Percentiles rank a stretch among this genome's conserved stretches.
Evolutionary conservation across 37 sponge, comb jelly and placozoan species (phyloP).

Genomic region (Beroe forskalii): DNA sequence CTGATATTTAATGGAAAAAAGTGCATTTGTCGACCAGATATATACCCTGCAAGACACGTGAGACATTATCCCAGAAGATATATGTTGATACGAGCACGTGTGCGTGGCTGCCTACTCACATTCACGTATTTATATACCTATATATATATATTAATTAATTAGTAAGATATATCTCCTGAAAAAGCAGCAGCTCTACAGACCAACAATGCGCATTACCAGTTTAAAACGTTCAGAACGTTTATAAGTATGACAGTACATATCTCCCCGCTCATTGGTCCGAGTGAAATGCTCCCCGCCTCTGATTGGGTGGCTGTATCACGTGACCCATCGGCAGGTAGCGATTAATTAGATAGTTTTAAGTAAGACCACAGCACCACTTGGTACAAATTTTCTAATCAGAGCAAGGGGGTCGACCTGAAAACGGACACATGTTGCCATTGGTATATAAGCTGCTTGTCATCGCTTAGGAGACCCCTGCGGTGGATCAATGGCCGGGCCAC

Average conservation of each 20-base stretch:
- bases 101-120: constrained; percentile 26
- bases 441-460: constrained; percentile 51
- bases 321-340: neutral
- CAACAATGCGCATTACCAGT: neutral
- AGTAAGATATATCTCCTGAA: neutral
- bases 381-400: constrained; percentile 59
- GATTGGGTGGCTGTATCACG: constrained; percentile 18
- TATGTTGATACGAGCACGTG: too few species aligned
- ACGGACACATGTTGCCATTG: constrained; percentile 48
- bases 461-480: too few species aligned
- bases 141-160: constrained; percentile 39
- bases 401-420: constrained; percentile 39
- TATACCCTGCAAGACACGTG: too few species aligned
- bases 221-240: constrained; percentile 35
- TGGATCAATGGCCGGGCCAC: too few species aligned
- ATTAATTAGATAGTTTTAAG: constrained; percentile 57
- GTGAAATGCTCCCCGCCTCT: neutral
- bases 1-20: too few species aligned
- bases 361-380: neutral
- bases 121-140: neutral
- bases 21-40: too few species aligned
- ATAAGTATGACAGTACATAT: constrained; percentile 8
- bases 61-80: too few species aligned
- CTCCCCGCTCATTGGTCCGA: neutral
- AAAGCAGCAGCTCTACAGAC: neutral